Evolutionary conservation across 2,797 vertebrate genomes (phyloP).

Genomic region (Protosalanx chinensis): DNA sequence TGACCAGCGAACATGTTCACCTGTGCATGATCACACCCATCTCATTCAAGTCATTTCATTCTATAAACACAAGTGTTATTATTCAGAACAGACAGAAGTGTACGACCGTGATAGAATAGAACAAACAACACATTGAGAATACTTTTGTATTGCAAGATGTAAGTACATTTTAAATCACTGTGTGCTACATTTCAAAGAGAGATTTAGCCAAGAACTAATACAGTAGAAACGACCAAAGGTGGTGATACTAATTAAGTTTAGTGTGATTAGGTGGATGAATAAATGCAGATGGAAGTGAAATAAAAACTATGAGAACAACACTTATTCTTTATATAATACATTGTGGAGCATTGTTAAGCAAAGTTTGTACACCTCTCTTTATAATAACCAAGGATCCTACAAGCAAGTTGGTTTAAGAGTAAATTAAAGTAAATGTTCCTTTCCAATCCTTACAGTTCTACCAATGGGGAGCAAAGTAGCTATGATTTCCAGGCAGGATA

Average conservation of each 20-base stretch:
- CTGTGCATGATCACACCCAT: too few species aligned
- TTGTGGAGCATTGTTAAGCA: background rate
- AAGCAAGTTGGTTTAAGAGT: conserved; percentile 15
- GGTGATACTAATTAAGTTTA: background rate
- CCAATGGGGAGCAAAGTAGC: background rate
- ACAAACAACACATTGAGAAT: conserved; percentile 37
- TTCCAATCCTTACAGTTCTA: too few species aligned
- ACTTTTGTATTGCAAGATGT: conserved; percentile 49
- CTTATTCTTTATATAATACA: background rate
- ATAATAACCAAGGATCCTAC: conserved; percentile 29
- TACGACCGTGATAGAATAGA: conserved; percentile 6
- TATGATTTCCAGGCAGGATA: background rate
- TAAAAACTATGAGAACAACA: background rate
- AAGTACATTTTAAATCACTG: conserved; percentile 1
- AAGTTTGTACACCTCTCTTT: conserved; percentile 35
- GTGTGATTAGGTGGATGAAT: background rate
- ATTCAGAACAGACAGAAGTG: background rate
- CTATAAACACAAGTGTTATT: too few species aligned
- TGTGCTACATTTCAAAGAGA: conserved; percentile 10
- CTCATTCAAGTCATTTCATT: too few species aligned
- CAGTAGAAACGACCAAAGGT: conserved; percentile 8
- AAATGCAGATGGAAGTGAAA: background rate
- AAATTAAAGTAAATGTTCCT: too few species aligned
- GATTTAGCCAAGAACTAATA: conserved; percentile 14
- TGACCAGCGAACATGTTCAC: too few species aligned